These are phyloP conservation scores for Nestor notabilis DNA, from an alignment of 2,113 vertebrate genomes.

Conservation along the genomic window DNA sequence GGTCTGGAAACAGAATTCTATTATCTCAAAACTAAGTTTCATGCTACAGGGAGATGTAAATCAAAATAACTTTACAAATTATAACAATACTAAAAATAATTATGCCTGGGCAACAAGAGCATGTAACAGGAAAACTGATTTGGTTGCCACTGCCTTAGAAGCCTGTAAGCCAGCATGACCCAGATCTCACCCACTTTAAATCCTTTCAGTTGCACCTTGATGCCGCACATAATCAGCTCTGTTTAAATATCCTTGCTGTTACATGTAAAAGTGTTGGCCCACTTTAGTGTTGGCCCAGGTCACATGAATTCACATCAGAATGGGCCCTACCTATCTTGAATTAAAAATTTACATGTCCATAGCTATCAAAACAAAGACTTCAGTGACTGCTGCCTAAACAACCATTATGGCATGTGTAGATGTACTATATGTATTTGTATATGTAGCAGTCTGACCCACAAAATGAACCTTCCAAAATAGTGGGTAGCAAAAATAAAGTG, in stretches of 20 bases:
- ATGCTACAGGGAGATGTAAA: background rate
- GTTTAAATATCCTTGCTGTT: background rate
- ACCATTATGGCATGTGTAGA: fast-evolving
- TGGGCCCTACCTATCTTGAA: fast-evolving
- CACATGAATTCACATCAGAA: fast-evolving
- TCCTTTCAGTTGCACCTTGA: background rate
- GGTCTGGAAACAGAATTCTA: background rate
- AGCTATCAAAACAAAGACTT: background rate
- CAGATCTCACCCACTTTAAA: background rate
- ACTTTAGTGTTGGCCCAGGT: background rate
- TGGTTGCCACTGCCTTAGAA: background rate
- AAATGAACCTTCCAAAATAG: background rate
- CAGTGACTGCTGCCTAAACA: background rate
- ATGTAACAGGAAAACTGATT: background rate
- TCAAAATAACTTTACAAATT: background rate
- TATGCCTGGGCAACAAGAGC: background rate
- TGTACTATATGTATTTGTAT: background rate
- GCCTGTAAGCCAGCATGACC: background rate
- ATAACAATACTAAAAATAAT: fast-evolving
- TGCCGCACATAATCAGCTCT: background rate
- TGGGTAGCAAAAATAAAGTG: background rate
- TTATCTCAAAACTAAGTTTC: background rate
- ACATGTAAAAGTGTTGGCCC: background rate
- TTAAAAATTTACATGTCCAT: background rate
- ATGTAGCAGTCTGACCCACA: background rate